A percentile compares a stretch with the other conserved stretches of the same genome.
Evolutionary conservation across 2,113 vertebrate species (phyloP).

Genomic region (Lichenostomus cassidix): DNA sequence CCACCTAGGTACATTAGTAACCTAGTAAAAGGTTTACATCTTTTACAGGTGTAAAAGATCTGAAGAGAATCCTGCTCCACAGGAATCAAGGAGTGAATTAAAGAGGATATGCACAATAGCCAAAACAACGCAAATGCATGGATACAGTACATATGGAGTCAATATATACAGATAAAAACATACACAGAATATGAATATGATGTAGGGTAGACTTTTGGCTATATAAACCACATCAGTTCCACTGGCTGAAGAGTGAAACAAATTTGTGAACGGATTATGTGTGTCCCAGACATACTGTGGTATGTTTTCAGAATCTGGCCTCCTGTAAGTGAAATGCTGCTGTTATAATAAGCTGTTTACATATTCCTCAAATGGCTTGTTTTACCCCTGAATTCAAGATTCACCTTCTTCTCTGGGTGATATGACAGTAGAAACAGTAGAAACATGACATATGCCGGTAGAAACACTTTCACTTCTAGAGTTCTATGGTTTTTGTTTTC

Average conservation of each 20-base stretch:
- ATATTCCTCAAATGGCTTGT: neutral
- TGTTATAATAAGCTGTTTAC: neutral
- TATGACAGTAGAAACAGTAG: neutral
- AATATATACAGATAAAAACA: neutral
- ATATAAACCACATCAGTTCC: neutral
- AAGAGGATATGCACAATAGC: neutral
- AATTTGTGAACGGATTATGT: neutral
- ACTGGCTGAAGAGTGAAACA: neutral
- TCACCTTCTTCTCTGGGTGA: neutral
- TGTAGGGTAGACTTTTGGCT: neutral
- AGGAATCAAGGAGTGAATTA: neutral
- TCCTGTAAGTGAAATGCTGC: neutral
- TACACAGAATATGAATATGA: fast-evolving
- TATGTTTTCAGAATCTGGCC: neutral
- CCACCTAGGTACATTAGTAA: neutral
- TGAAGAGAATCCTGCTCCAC: neutral
- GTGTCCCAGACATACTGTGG: neutral
- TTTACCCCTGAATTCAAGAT: neutral
- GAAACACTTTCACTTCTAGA: neutral
- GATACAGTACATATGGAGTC: neutral
- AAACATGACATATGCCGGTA: neutral
- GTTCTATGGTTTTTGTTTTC: neutral
- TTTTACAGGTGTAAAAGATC: neutral
- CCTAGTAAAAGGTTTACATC: too few relatives aligned
- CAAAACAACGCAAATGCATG: neutral